Base-by-base conservation (phyloP, 2,888 invertebrate species). In the Drosophila borealis region DNA sequence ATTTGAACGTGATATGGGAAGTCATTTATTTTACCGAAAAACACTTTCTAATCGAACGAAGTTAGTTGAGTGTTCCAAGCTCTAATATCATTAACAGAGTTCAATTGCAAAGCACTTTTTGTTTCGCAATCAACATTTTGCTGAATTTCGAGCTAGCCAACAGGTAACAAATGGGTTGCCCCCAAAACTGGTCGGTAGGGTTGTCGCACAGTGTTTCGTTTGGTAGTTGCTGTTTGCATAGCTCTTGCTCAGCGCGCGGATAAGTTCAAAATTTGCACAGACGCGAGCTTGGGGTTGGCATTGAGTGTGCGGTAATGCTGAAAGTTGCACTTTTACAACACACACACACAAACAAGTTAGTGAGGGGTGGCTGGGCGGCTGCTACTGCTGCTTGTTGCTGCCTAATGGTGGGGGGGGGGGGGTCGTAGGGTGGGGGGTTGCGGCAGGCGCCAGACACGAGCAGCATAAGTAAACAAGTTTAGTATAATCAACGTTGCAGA, bases 401-500 rank as follows among this genome's bases (percentile, higher is more conserved):
- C 42, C 17, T 33, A n/a, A 19, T 37, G 44, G n/a, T n/a, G 42
- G 36, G 45, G 54, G 14, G 45, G 41, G 34, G 21, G n/a, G 17
- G 9, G 4, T 1, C 9, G 3, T 19, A 42, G 42, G 33, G n/a
- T n/a, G n/a, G 19, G 50, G 59, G 53, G 42, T 34, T 54, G 46
- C 29, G 29, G 8, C 29, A 29, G 29, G 59, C 55, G 57, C 48
- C 46, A 65, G 55, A 61, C 66, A 66, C 57, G 72, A 82, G 70
- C 67, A 59, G 83, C 71, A 86, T 82, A 88, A 78, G 83, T 75
- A 84, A 84, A 84, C 84, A 84, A 84, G 81, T 84, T 84, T 88
- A 75, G 84, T 86, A 80, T 88, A 82, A 84, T 86, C 87, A 84
- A 80, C 88, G 60, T 59, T 67, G 78, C 62, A 54, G 45, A 50